Evolutionary conservation across 2,888 invertebrate genomes (phyloP).

Genomic region (Microchrysa polita): DNA sequence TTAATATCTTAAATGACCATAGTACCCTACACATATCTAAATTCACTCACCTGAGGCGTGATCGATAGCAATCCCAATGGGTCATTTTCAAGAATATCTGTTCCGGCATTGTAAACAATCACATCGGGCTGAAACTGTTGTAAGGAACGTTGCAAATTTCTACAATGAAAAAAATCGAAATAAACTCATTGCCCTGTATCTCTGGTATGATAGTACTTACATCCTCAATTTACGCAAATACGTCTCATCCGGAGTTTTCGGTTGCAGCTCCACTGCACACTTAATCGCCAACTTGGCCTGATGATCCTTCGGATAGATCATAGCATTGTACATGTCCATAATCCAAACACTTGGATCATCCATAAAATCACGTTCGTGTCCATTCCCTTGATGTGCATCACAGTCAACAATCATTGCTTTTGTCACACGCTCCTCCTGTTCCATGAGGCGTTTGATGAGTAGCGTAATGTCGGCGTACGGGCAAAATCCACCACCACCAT

Average conservation of each 20-base stretch:
- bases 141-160: conserved; percentile 74
- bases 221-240: conserved; percentile 74
- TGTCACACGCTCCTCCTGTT: conserved; percentile 67
- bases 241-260: conserved; percentile 72
- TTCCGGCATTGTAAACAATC: conserved; percentile 93
- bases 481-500: conserved; percentile 86
- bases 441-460: conserved; percentile 74
- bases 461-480: conserved; percentile 90
- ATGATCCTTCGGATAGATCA: conserved; percentile 82
- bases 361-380: conserved; percentile 84
- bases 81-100: conserved; percentile 83
- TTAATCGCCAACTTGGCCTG: conserved; percentile 78
- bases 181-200: not conserved
- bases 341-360: conserved; percentile 80
- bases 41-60: conserved; percentile 71
- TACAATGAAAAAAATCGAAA: conserved; percentile 59
- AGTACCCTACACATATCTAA: too few relatives aligned
- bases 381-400: conserved; percentile 95
- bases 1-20: too few relatives aligned
- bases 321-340: conserved; percentile 84
- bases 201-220: conserved; percentile 64
- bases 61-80: conserved; percentile 78
- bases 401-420: conserved; percentile 88
- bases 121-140: conserved; percentile 80
- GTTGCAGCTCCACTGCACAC: conserved; percentile 73